Conservation (phyloP, 2,888 invertebrate species). For the Capitulum mitella region DNA sequence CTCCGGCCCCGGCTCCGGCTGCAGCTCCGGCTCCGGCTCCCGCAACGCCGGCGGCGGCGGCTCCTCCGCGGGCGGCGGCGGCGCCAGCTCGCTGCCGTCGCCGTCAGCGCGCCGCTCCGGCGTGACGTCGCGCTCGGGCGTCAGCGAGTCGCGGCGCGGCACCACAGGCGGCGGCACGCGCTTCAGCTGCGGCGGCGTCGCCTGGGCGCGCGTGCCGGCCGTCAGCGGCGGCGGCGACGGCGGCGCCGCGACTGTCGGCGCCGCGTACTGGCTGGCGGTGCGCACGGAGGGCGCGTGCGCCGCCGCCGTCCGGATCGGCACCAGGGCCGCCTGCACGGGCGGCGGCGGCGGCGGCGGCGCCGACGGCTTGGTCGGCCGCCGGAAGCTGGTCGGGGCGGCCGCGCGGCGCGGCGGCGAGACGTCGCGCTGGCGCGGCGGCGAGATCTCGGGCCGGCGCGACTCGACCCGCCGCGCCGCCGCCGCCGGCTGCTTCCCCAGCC, state of each 20-base stretch:
- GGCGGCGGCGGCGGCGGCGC: conserved; percentile 23
- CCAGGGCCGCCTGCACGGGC: conserved; percentile 6
- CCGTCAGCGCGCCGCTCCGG: neutral
- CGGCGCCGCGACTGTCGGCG: conserved; percentile 52
- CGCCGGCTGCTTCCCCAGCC: conserved; percentile 4
- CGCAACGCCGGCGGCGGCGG: neutral
- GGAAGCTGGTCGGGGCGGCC: neutral
- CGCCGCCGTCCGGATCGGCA: conserved; percentile 15
- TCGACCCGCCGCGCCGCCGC: neutral
- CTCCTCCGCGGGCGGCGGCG: neutral
- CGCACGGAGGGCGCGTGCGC: conserved; percentile 35
- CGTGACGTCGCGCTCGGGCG: neutral
- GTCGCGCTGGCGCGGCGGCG: neutral
- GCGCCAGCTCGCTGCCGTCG: neutral
- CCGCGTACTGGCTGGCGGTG: conserved; percentile 42
- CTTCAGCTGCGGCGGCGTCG: conserved; percentile 25
- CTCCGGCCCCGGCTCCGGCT: neutral
- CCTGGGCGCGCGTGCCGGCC: neutral
- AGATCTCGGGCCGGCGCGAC: neutral
- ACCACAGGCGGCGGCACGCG: conserved; percentile 22
- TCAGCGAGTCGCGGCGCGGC: conserved; percentile 1
- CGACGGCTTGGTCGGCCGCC: neutral
- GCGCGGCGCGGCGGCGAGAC: neutral
- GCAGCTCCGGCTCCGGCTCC: neutral
- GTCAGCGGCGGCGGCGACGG: conserved; percentile 53